Evolutionary conservation across 2,888 invertebrate species (phyloP).

Genomic region (Archips crataeganus): DNA sequence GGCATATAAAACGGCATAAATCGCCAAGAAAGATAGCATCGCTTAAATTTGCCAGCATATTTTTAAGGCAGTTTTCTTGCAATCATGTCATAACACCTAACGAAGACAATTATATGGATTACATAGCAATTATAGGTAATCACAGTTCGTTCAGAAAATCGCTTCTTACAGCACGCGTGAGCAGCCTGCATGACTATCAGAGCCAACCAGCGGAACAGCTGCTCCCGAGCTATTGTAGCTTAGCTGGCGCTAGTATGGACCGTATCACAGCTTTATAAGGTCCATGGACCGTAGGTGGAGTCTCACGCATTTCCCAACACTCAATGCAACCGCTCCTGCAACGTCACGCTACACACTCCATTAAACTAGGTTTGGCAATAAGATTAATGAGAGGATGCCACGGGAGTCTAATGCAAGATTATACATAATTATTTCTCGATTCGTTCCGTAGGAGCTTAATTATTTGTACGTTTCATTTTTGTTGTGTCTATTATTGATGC

Average conservation of each 20-base stretch:
- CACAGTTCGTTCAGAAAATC: constrained; percentile 27
- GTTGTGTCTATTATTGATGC: constrained; percentile 29
- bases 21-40: not conserved
- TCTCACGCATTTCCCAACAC: constrained; percentile 54
- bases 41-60: not conserved
- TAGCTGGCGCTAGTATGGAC: constrained; percentile 24
- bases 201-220: constrained; percentile 60
- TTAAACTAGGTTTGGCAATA: constrained; percentile 72
- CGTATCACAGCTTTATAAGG: constrained; percentile 23
- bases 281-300: constrained; percentile 42
- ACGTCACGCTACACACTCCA: constrained; percentile 67
- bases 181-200: constrained; percentile 66
- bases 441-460: constrained; percentile 32
- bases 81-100: constrained; percentile 35
- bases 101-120: constrained; percentile 24
- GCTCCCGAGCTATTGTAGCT: constrained; percentile 53
- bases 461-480: constrained; percentile 22
- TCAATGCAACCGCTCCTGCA: constrained; percentile 70
- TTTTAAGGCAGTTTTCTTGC: not conserved
- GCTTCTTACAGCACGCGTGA: constrained; percentile 40
- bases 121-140: constrained; percentile 36
- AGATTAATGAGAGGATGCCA: constrained; percentile 63
- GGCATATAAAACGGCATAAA: not conserved
- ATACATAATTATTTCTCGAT: constrained; percentile 37
- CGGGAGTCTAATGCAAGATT: constrained; percentile 24